phyloP scores from a whole-genome alignment of 2,888 invertebrate genomes.

The Tanaodytes sp. region DNA sequence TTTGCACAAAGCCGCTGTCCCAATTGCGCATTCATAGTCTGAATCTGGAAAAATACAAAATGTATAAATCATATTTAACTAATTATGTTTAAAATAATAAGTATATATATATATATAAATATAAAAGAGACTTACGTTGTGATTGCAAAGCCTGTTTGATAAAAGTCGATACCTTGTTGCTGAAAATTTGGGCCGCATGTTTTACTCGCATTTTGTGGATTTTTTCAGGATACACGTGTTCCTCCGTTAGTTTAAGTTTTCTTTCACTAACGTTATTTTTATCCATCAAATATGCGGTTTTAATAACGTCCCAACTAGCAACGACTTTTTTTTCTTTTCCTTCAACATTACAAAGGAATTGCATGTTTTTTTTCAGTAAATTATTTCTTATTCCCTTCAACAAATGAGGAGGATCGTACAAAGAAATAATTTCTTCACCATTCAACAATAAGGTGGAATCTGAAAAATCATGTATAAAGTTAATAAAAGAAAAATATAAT shows the following conservation, averaged over 20 bases:
- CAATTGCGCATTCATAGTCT: no score
- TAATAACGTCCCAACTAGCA: constrained; percentile 18
- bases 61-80: no score
- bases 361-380: not conserved
- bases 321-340: no score
- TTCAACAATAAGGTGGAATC: not conserved
- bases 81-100: no score
- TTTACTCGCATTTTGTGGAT: constrained; percentile 23
- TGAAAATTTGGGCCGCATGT: constrained; percentile 8
- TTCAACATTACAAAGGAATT: no score
- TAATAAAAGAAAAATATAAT: not conserved
- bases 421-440: constrained; percentile 2
- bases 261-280: not conserved
- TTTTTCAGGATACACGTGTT: constrained; percentile 6
- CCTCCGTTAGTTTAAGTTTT: constrained; percentile 9
- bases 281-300: constrained; percentile 16
- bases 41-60: no score
- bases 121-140: no score
- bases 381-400: constrained; percentile 26
- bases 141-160: no score
- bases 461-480: not conserved
- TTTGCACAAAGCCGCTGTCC: not conserved
- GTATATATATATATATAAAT: no score
- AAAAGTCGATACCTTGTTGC: no score
- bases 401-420: constrained; percentile 23